Evolutionary conservation across 2,113 vertebrate species (phyloP).

Genomic region (Hepsetus odoe): DNA sequence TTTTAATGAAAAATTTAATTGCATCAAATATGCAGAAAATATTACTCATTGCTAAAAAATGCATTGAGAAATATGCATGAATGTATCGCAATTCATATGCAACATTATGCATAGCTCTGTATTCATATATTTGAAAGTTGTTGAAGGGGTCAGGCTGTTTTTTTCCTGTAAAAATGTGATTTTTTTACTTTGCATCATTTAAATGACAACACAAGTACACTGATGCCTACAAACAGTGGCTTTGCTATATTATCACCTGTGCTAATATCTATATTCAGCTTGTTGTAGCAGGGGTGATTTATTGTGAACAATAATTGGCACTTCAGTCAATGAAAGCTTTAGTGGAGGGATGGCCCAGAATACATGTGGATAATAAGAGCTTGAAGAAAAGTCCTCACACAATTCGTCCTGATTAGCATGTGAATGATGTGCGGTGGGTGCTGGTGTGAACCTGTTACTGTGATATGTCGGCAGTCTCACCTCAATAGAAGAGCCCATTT

Average conservation of each 20-base stretch:
- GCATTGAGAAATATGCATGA: too few species aligned
- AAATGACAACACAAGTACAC: slow-evolving; percentile 17
- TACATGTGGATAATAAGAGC: slow-evolving; percentile 44
- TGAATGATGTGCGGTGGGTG: slow-evolving; percentile 51
- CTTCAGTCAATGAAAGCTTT: slow-evolving; percentile 51
- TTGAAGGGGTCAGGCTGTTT: too few species aligned
- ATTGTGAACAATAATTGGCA: slow-evolving; percentile 55
- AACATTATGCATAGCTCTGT: too few species aligned
- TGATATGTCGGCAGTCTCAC: slow-evolving; percentile 50
- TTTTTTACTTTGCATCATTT: background rate
- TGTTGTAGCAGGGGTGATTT: slow-evolving; percentile 36
- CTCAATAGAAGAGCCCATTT: slow-evolving; percentile 45
- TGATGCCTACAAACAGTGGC: background rate
- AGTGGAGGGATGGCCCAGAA: slow-evolving; percentile 31
- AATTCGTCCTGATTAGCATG: slow-evolving; percentile 54
- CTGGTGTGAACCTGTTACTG: slow-evolving; percentile 47
- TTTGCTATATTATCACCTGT: slow-evolving; percentile 31
- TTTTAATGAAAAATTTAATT: too few species aligned
- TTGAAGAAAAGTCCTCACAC: slow-evolving; percentile 39
- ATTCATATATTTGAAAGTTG: too few species aligned
- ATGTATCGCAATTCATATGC: too few species aligned
- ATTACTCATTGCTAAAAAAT: too few species aligned
- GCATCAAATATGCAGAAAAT: too few species aligned
- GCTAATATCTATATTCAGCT: slow-evolving; percentile 28
- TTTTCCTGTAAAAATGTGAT: slow-evolving; percentile 38